Conservation (phyloP, 53 echinoderm and acorn worm genomes). For the Stichopus horrens region DNA sequence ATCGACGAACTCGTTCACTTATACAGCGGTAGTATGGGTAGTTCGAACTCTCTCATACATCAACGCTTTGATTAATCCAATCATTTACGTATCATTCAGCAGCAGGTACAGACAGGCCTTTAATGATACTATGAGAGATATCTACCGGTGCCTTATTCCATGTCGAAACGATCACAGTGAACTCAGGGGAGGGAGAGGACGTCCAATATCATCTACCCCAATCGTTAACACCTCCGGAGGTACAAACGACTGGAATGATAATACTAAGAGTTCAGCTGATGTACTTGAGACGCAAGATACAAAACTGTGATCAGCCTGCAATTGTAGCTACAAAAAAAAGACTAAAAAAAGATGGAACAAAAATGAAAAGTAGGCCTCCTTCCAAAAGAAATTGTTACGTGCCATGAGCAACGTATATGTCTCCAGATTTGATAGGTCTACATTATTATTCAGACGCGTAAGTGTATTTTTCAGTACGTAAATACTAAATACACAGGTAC, state of each 20-base stretch:
- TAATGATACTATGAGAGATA: conserved; percentile 48
- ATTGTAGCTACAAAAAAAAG: too few relatives aligned
- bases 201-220: conserved; percentile 13
- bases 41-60: conserved; percentile 66
- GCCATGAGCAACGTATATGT: too few relatives aligned
- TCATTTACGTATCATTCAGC: conserved; percentile 72
- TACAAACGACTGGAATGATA: conserved; percentile 45
- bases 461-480: too few relatives aligned
- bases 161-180: not conserved
- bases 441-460: too few relatives aligned
- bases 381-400: too few relatives aligned
- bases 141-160: conserved; percentile 8
- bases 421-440: too few relatives aligned
- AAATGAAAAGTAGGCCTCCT: too few relatives aligned
- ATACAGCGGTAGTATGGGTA: conserved; percentile 44
- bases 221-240: not conserved
- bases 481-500: too few relatives aligned
- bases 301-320: not conserved
- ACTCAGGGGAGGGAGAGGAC: not conserved
- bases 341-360: too few relatives aligned
- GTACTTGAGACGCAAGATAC: conserved; percentile 37
- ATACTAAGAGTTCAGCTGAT: conserved; percentile 17
- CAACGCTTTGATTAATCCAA: conserved; percentile 68
- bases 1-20: not conserved
- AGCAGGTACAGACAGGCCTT: conserved; percentile 69